Evolutionary conservation across 1,140 invertebrate species (phyloP).

Genomic region (Caenorhabditis remanei): DNA sequence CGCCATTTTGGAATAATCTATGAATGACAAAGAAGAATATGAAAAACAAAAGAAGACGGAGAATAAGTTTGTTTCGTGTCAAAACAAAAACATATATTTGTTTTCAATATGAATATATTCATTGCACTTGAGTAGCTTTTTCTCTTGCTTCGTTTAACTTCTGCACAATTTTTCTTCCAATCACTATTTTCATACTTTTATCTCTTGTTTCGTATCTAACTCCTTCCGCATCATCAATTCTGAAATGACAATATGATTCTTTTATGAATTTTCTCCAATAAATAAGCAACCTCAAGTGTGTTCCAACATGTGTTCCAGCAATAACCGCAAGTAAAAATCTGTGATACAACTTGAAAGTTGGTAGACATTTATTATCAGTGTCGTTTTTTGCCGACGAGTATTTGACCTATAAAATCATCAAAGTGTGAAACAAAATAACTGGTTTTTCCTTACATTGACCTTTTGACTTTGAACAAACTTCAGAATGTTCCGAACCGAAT

Average conservation of each 20-base stretch:
- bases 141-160: slow-evolving; percentile 65
- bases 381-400: slow-evolving; percentile 65
- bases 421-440: background rate
- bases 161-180: slow-evolving; percentile 61
- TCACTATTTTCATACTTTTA: slow-evolving; percentile 66
- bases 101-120: slow-evolving; percentile 21
- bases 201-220: slow-evolving; percentile 69
- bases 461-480: slow-evolving; percentile 59
- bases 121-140: slow-evolving; percentile 33
- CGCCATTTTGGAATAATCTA: slow-evolving; percentile 35
- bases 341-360: slow-evolving; percentile 66
- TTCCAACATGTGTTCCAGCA: slow-evolving; percentile 66
- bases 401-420: slow-evolving; percentile 48
- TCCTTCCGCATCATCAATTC: slow-evolving; percentile 70
- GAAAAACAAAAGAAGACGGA: background rate
- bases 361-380: slow-evolving; percentile 63
- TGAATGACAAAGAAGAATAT: slow-evolving; percentile 14
- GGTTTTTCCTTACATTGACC: background rate
- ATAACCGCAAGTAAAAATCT: slow-evolving; percentile 66
- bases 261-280: background rate
- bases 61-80: background rate
- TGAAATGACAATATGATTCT: slow-evolving; percentile 20
- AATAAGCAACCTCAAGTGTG: slow-evolving; percentile 61
- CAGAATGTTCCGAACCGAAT: slow-evolving; percentile 62
- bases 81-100: background rate